Evolutionary conservation across 2,113 vertebrate species (phyloP).

Genomic region (Mionectes macconnelli): DNA sequence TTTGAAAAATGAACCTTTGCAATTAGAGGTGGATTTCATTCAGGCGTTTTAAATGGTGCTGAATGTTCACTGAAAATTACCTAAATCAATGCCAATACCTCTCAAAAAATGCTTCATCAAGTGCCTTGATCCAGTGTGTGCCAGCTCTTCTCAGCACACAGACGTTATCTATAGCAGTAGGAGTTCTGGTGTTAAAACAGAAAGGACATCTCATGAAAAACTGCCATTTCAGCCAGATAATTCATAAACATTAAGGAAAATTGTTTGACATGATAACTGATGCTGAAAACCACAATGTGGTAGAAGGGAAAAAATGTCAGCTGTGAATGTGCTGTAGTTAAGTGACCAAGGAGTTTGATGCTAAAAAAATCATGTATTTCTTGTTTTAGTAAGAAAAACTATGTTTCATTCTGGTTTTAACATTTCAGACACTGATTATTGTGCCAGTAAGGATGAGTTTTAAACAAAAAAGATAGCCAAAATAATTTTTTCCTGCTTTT

Average conservation of each 20-base stretch:
- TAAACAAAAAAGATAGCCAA: neutral
- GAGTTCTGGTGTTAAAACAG: conserved; percentile 10
- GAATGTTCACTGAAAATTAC: neutral
- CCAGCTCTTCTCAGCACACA: neutral
- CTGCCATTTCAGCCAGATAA: neutral
- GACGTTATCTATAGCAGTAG: neutral
- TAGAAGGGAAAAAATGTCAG: neutral
- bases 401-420: neutral
- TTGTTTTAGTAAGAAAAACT: neutral
- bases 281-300: neutral
- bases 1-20: neutral
- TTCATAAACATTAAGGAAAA: conserved; percentile 12
- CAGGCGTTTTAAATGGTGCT: neutral
- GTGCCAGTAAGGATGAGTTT: neutral
- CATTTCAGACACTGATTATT: neutral
- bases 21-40: conserved; percentile 6
- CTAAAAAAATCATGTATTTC: neutral
- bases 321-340: neutral
- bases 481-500: neutral
- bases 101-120: neutral
- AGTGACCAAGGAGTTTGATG: neutral
- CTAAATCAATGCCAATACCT: neutral
- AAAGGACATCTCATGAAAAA: neutral
- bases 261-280: neutral
- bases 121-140: neutral